Base-by-base conservation (phyloP, 2,113 vertebrate genomes). In the Argyrosomus japonicus region DNA sequence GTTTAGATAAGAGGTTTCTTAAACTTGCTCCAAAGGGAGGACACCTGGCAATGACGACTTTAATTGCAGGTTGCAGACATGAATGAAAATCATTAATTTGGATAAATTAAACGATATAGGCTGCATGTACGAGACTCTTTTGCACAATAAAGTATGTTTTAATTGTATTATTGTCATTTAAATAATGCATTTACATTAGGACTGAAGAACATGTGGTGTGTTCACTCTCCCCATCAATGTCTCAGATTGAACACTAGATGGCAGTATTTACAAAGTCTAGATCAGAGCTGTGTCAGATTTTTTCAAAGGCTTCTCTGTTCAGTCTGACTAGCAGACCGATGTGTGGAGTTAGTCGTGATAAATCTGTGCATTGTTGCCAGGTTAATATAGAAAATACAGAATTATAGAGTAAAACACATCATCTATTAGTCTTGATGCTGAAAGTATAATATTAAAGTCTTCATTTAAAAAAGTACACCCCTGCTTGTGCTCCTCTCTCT, bases 201-300 rank as follows among this genome's bases (percentile, higher is more conserved):
- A 48, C 4, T 47, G 18, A 50, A 6, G 45, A 32, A 18, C 14
- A 3, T 11, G 9, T 21, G n/a, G 18, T 5, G 1, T 23, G 3
- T 6, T 68, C 1, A 2, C 11, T 36, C 14, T 70, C 6, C 11
- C 18, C 7, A 1, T 7, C 64, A 67, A 36, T 80, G 23, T 64
- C 54, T 6, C 0, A 13, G 2, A 2, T 8, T 21, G 19, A 40
- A 71, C 95, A 88, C 94, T 81, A 95, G 95, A 92, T 89, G 91
- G 91, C 91, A 90, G 74, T 84, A 60, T 90, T 81, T 75, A 76
- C 94, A 89, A 91, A 89, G 73, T 81, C 6, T 53, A 84, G 50
- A 88, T 67, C 27, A 3, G 0, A 21, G 27, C 3, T 17, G 4
- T 3, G 3, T 4, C 0, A 40, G 11, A 56, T 13, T 75, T 1